phyloP scores from a whole-genome alignment of 2,797 vertebrate species.

The Cottoperca gobio region DNA sequence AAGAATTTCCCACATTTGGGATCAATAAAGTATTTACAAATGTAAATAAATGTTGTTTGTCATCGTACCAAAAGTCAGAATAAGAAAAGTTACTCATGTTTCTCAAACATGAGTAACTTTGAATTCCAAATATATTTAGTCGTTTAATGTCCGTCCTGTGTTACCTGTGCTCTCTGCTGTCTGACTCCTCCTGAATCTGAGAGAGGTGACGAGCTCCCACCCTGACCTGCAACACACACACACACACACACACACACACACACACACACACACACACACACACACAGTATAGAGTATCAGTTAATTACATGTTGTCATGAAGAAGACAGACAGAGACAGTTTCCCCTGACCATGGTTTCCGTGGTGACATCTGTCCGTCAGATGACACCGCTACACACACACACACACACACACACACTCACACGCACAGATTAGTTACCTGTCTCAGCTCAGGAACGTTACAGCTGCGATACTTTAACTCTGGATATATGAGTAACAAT shows the following conservation, averaged over 20 bases:
- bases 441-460: conserved; percentile 22
- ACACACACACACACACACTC: conserved; percentile 20
- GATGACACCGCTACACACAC: not conserved
- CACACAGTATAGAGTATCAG: conserved; percentile 62
- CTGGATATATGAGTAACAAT: too few relatives aligned
- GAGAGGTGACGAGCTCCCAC: conserved; percentile 58
- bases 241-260: not conserved
- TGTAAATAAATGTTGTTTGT: too few relatives aligned
- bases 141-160: too few relatives aligned
- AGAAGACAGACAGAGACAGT: conserved; percentile 26
- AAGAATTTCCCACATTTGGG: too few relatives aligned
- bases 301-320: conserved; percentile 66
- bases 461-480: too few relatives aligned
- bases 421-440: conserved; percentile 60
- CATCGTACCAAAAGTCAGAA: too few relatives aligned
- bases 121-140: too few relatives aligned
- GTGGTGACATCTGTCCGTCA: conserved; percentile 58
- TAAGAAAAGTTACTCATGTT: too few relatives aligned
- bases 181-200: conserved; percentile 64
- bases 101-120: too few relatives aligned
- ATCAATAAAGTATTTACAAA: too few relatives aligned
- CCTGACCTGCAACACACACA: conserved; percentile 30
- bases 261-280: conserved; percentile 35
- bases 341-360: conserved; percentile 50
- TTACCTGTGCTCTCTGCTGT: conserved; percentile 63